Evolutionary conservation across 2,888 invertebrate species (phyloP).

Genomic region (Aphelenchoides bicaudatus): DNA sequence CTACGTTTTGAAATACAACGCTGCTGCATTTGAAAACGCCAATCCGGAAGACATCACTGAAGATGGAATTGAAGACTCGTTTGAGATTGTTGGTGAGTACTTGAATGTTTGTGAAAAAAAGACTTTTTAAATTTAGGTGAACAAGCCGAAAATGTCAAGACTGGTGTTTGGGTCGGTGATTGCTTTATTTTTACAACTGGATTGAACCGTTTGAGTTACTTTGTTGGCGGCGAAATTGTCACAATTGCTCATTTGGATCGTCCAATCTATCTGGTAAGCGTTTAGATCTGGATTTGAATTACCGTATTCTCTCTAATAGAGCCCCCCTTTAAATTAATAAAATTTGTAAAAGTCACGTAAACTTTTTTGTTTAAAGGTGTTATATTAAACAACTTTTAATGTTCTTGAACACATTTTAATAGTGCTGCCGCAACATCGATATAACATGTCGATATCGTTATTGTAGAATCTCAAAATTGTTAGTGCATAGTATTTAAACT

Average conservation of each 20-base stretch:
- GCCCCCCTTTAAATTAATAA: too few species aligned
- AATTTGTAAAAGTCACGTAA: too few species aligned
- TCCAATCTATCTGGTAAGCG: constrained; percentile 90
- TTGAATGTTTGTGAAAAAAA: background rate
- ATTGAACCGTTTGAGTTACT: constrained; percentile 94
- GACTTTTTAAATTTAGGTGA: constrained; percentile 41
- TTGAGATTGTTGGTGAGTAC: constrained; percentile 67
- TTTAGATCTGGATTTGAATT: too few species aligned
- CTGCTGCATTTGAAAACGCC: constrained; percentile 75
- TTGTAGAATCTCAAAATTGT: too few species aligned
- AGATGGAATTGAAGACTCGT: constrained; percentile 91
- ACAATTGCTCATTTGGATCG: constrained; percentile 93
- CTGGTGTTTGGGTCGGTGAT: constrained; percentile 68
- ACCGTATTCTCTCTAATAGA: too few species aligned
- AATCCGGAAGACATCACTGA: constrained; percentile 76
- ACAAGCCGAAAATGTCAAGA: constrained; percentile 49
- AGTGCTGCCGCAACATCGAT: too few species aligned
- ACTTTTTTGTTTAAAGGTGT: too few species aligned
- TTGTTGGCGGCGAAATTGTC: constrained; percentile 97
- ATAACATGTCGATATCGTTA: too few species aligned
- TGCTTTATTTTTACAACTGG: constrained; percentile 99
- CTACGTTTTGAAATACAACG: constrained; percentile 83
- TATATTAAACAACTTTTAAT: too few species aligned
- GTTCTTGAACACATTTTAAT: too few species aligned
- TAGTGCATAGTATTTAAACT: too few species aligned